phyloP scores from a whole-genome alignment of 2,797 vertebrate species.

The Rhabdophis nuchalis region DNA sequence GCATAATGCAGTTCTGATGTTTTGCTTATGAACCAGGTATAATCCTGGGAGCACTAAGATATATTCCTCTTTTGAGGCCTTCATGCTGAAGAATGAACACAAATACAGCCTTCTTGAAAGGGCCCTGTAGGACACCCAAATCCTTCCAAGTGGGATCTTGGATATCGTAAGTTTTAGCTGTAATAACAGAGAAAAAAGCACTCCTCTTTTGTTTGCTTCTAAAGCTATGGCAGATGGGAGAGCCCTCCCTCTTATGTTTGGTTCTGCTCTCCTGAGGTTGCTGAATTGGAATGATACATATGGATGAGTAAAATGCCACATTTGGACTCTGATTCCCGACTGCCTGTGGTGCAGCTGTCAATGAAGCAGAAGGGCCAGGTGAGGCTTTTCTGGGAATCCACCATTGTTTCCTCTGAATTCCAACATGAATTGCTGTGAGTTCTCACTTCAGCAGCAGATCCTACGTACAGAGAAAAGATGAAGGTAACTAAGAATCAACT shows the following conservation, averaged over 20 bases:
- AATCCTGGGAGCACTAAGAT: neutral
- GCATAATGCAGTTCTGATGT: neutral
- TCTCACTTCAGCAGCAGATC: slow-evolving; percentile 42
- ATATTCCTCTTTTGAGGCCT: neutral
- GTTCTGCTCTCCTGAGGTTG: slow-evolving; percentile 12
- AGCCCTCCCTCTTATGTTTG: neutral
- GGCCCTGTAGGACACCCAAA: neutral
- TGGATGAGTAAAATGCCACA: slow-evolving; percentile 11
- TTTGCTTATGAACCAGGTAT: neutral
- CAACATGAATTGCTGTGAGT: slow-evolving; percentile 18
- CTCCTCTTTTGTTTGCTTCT: neutral
- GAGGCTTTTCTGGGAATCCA: slow-evolving; percentile 23
- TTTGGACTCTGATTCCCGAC: slow-evolving; percentile 29
- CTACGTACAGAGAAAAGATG: slow-evolving; percentile 29
- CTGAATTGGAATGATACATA: neutral
- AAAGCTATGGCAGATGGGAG: neutral
- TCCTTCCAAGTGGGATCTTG: neutral
- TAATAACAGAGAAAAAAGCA: slow-evolving; percentile 5
- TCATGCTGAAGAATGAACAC: neutral
- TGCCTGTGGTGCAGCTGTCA: slow-evolving; percentile 15
- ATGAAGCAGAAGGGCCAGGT: slow-evolving; percentile 37
- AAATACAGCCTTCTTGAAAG: neutral
- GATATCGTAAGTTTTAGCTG: neutral
- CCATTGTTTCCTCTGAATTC: slow-evolving; percentile 27
- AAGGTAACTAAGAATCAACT: neutral